Percentiles rank a stretch among this genome's conserved stretches.
These are phyloP conservation scores for Caenorhabditis elegans DNA, from an alignment of 1,140 invertebrate genomes.

Conservation along the genomic window DNA sequence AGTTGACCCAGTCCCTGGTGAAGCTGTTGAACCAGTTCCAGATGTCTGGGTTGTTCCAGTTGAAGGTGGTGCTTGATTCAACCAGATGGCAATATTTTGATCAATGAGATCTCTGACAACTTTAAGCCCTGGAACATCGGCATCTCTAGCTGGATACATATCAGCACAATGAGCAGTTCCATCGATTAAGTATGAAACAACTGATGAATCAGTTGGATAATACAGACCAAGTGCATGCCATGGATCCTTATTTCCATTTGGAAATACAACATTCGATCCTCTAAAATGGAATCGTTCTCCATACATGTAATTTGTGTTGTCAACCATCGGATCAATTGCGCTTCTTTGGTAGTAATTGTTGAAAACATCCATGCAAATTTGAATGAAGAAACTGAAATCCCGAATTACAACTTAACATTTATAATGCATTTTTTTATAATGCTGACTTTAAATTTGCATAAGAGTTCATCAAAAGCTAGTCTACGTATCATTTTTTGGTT, in stretches of 20 bases:
- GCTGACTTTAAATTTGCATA: no score
- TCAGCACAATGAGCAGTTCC: constrained; percentile 48
- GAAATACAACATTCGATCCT: constrained; percentile 78
- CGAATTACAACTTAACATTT: no score
- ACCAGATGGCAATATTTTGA: constrained; percentile 17
- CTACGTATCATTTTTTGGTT: no score
- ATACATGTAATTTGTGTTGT: constrained; percentile 78
- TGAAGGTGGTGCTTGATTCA: not conserved
- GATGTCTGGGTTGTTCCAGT: not conserved
- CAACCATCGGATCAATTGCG: not conserved
- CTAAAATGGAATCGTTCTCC: constrained; percentile 72
- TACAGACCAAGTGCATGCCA: constrained; percentile 69
- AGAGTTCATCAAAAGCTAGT: no score
- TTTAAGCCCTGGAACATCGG: constrained; percentile 12
- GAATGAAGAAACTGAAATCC: constrained; percentile 18
- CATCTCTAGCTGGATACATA: constrained; percentile 38
- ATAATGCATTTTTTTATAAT: no score
- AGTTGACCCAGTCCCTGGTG: not conserved
- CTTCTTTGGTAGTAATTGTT: not conserved
- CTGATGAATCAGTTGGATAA: not conserved
- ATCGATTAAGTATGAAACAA: constrained; percentile 38
- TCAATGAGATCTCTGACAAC: constrained; percentile 27
- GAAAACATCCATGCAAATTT: constrained; percentile 12
- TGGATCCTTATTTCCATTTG: constrained; percentile 87
- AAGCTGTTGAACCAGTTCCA: not conserved